Conservation (phyloP, 2,797 vertebrate genomes). For the Urophycis tenuis region DNA sequence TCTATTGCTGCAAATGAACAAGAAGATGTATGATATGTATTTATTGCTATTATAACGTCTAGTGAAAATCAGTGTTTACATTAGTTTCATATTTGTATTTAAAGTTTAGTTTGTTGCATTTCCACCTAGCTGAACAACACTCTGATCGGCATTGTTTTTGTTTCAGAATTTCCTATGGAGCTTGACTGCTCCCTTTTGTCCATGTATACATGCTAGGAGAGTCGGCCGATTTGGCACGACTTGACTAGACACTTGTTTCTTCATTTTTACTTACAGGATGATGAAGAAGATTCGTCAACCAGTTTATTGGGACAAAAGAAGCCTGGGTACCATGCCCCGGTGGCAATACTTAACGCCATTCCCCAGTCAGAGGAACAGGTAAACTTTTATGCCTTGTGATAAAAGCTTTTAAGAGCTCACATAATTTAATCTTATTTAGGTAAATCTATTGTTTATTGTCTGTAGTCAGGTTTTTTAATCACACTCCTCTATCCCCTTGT, state of each 20-base stretch:
- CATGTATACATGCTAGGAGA: conserved; percentile 48
- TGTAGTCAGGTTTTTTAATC: too few species aligned
- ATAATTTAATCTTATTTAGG: too few species aligned
- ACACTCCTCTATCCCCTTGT: too few species aligned
- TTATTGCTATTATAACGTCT: neutral
- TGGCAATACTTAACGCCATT: conserved; percentile 95
- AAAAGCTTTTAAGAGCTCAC: too few species aligned
- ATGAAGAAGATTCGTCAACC: conserved; percentile 89
- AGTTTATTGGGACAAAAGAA: conserved; percentile 95
- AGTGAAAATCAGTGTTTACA: neutral
- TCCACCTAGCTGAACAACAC: neutral
- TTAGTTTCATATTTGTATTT: neutral
- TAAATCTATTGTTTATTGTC: too few species aligned
- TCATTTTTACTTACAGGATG: conserved; percentile 72
- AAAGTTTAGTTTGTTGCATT: neutral
- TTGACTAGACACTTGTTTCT: conserved; percentile 47
- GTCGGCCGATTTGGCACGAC: conserved; percentile 31
- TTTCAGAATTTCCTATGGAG: conserved; percentile 12
- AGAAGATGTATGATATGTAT: conserved; percentile 77
- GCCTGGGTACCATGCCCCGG: conserved; percentile 93
- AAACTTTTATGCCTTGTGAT: conserved; percentile 13
- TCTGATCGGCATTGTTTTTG: neutral
- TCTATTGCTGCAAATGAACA: conserved; percentile 97
- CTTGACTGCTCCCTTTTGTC: conserved; percentile 34
- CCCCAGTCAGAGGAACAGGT: conserved; percentile 97